Evolutionary conservation across 2,797 vertebrate species (phyloP).

Genomic region (Okamejei kenojei): DNA sequence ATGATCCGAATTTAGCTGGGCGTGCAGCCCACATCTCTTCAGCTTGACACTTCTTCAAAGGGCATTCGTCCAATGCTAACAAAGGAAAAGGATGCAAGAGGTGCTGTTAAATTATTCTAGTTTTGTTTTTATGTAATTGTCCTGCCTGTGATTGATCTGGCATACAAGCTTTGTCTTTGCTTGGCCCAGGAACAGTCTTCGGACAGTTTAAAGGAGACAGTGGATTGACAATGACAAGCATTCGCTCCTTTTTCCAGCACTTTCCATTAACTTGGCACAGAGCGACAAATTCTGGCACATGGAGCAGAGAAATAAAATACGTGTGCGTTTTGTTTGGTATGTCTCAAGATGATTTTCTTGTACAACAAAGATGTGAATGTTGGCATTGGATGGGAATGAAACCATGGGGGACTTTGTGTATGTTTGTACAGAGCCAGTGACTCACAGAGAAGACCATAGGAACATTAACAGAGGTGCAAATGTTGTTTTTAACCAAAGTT

Average conservation of each 20-base stretch:
- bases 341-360: neutral
- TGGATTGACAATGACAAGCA: neutral
- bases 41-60: neutral
- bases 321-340: neutral
- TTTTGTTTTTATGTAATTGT: neutral
- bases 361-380: neutral
- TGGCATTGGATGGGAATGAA: neutral
- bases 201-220: neutral
- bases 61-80: neutral
- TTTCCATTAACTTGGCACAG: neutral
- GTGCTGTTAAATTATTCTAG: neutral
- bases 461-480: neutral
- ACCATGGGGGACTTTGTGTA: neutral
- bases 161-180: neutral
- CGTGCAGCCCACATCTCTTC: neutral
- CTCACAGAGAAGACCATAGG: neutral
- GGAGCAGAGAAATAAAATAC: neutral
- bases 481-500: neutral
- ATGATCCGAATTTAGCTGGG: neutral
- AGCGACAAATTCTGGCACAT: neutral
- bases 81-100: too few relatives aligned
- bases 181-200: neutral
- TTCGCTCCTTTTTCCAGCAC: neutral
- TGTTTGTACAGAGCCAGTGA: neutral
- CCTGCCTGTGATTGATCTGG: neutral